These are phyloP conservation scores for Norana najaformis DNA, from an alignment of 2,888 invertebrate species.

Conservation along the genomic window DNA sequence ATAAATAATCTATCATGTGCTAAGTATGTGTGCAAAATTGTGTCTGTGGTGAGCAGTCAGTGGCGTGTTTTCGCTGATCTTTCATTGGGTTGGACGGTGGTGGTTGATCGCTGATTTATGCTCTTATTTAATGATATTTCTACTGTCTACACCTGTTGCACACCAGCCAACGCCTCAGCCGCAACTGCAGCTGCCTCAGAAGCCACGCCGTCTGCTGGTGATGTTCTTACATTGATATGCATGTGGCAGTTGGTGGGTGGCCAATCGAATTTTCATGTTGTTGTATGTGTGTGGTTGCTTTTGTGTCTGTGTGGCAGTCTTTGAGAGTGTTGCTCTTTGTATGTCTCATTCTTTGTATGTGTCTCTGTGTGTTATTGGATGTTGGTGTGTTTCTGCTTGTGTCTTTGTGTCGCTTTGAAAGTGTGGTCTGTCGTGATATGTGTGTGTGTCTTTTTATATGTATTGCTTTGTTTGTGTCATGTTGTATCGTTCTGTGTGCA, in stretches of 20 bases:
- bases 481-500: background rate
- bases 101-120: background rate
- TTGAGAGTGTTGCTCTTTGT: too few relatives aligned
- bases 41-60: background rate
- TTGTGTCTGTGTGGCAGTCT: too few relatives aligned
- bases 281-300: too few relatives aligned
- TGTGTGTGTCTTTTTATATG: too few relatives aligned
- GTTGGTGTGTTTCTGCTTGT: too few relatives aligned
- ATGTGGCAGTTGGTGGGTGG: background rate
- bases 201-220: background rate
- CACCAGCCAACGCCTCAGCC: background rate
- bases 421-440: too few relatives aligned
- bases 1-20: too few relatives aligned
- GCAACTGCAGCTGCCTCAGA: too few relatives aligned
- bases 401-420: too few relatives aligned
- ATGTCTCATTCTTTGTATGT: too few relatives aligned
- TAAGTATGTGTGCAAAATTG: background rate
- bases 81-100: background rate
- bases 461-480: too few relatives aligned
- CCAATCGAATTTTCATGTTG: background rate
- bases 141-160: background rate
- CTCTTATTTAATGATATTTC: background rate
- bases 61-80: background rate
- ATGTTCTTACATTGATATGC: background rate
- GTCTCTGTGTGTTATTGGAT: too few relatives aligned